Conservation (phyloP, 1,140 invertebrate genomes). For the Monochamus saltuarius region DNA sequence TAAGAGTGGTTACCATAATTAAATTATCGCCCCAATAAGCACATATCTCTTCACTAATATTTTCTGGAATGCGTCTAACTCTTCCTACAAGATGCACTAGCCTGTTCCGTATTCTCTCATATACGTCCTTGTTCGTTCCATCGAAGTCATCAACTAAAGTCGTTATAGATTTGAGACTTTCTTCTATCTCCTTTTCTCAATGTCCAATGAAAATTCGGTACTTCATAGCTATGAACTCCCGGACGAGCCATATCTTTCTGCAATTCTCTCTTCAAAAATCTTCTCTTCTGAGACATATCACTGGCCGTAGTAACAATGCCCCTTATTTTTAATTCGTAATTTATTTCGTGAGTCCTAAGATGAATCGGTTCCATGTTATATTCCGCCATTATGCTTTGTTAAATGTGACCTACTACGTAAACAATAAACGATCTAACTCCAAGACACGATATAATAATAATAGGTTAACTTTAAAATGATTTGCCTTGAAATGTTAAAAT, state of each 20-base stretch:
- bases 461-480: too few species aligned
- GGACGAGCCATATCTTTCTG: not conserved
- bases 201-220: not conserved
- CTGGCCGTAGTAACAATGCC: not conserved
- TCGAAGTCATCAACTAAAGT: not conserved
- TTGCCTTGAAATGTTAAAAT: too few species aligned
- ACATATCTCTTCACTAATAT: not conserved
- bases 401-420: too few species aligned
- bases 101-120: not conserved
- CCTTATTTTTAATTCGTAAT: not conserved
- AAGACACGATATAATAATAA: too few species aligned
- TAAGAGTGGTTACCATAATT: not conserved
- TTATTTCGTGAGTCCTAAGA: not conserved
- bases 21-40: not conserved
- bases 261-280: not conserved
- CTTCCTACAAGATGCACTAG: not conserved
- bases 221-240: not conserved
- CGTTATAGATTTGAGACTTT: not conserved
- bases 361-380: not conserved
- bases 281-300: not conserved
- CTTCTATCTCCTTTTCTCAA: not conserved
- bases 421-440: too few species aligned
- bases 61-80: not conserved
- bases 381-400: not conserved
- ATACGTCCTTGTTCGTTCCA: not conserved